Evolutionary conservation across 1,140 invertebrate species (phyloP), one percentile per base, ranked within the genome.

Genomic region (Diplogasteroides magnus): DNA sequence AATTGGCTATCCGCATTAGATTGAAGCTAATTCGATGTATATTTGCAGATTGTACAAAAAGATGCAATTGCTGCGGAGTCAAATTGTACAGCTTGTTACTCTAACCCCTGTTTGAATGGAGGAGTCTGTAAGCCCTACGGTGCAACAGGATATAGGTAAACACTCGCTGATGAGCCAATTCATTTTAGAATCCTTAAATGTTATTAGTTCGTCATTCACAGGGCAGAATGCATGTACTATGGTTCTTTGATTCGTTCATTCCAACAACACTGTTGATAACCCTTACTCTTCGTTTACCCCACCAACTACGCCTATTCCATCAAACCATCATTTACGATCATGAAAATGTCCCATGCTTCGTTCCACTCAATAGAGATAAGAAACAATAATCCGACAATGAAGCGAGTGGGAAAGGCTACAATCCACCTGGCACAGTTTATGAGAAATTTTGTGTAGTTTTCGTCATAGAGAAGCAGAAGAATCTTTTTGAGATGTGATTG

Each of bases 401-500:
- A n/a, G n/a, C n/a, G n/a, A n/a, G n/a, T n/a, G n/a, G n/a, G n/a
- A n/a, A n/a, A n/a, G n/a, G n/a, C n/a, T n/a, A n/a, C n/a, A n/a
- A n/a, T n/a, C n/a, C n/a, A n/a, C n/a, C n/a, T n/a, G n/a, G n/a
- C n/a, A n/a, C n/a, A n/a, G n/a, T n/a, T n/a, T n/a, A n/a, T n/a
- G n/a, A n/a, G n/a, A n/a, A n/a, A n/a, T n/a, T n/a, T n/a, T n/a
- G n/a, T n/a, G n/a, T n/a, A n/a, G n/a, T n/a, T n/a, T n/a, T n/a
- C n/a, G n/a, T n/a, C n/a, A n/a, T n/a, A n/a, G n/a, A n/a, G n/a
- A n/a, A n/a, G n/a, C n/a, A n/a, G n/a, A 29, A 25, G n/a, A 26
- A 1, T 60, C 11, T 26, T 15, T 70, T 70, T 70, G 31, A 72
- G 73, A n/a, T 74, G 73, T 48, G 61, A 70, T 25, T 74, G 73